These are phyloP conservation scores for Halictus ligatus DNA, from an alignment of 2,888 invertebrate genomes.

Conservation along the genomic window DNA sequence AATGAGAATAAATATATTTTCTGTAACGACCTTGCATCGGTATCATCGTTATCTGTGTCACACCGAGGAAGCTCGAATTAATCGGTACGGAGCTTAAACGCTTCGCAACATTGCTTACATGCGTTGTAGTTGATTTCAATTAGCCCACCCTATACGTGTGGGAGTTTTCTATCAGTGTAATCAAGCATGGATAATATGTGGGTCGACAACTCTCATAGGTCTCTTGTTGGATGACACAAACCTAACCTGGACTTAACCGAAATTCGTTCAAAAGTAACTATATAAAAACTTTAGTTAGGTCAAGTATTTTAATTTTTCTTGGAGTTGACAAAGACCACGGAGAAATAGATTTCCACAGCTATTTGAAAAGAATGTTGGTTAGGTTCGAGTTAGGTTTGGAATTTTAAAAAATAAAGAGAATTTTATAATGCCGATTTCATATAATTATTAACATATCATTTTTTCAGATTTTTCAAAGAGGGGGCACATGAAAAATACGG, in stretches of 20 bases:
- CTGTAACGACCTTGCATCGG: neutral
- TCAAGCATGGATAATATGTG: conserved; percentile 57
- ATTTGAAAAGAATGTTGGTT: no score
- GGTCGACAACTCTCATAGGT: conserved; percentile 42
- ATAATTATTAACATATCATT: no score
- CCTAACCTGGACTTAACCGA: no score
- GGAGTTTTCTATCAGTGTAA: conserved; percentile 50
- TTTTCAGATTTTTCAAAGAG: no score
- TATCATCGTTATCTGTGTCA: conserved; percentile 34
- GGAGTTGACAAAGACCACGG: no score
- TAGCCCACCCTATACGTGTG: conserved; percentile 54
- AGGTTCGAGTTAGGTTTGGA: no score
- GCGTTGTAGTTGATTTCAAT: conserved; percentile 46
- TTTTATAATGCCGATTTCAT: no score
- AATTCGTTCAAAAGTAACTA: no score
- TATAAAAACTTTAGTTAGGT: no score
- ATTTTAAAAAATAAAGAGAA: no score
- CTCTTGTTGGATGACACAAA: conserved; percentile 12
- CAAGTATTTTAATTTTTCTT: no score
- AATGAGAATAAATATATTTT: neutral
- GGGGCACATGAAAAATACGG: conserved; percentile 10
- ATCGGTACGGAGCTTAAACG: conserved; percentile 37
- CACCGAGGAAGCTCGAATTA: conserved; percentile 36
- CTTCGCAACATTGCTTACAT: conserved; percentile 23
- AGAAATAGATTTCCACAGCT: no score